Evolutionary conservation across 23 tunicate species (phyloP), one percentile per base, ranked within the genome.

Genomic region (Corella eumyota): DNA sequence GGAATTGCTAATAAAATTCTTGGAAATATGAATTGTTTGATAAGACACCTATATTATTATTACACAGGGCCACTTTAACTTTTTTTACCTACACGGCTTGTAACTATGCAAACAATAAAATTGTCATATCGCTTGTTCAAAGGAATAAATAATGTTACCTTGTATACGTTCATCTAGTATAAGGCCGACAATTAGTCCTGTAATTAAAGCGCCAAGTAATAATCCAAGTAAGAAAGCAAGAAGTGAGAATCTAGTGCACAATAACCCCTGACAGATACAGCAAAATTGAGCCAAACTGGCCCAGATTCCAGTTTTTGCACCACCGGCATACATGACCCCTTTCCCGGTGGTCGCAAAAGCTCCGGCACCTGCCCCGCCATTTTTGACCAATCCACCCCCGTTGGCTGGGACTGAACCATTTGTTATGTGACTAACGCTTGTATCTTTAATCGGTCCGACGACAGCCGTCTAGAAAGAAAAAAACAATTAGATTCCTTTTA

Each of bases 131-230:
- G n/a, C n/a, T n/a, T n/a, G n/a, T n/a, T n/a, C n/a, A n/a, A n/a
- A n/a, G n/a, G n/a, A n/a, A n/a, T n/a, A n/a, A 32, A 22, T 21
- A 11, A 5, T 11, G 5, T 29, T 63, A 80, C 92, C 92, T 61
- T 65, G 34, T 3, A 68, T 26, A 28, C 81, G 72, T n/a, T 19
- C 70, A 36, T 58, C 76, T 5, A 77, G 53, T 21, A 53, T 60
- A 11, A 86, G 70, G 60, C 95, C 95, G 35, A 81, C 72, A 4
- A 77, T 66, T 61, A 86, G 36, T 25, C 95, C 95, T 4, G 75
- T 58, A 17, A 86, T 65, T 0, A 86, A 72, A n/a, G 85, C 80
- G 25, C 95, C 95, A 26, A 86, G 70, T 20, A 86, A 22, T 31
- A 77, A 58, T 13, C 95, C 95, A 6, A 70, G 56, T 3, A 78